Conservation (phyloP, 1,140 invertebrate species). For the Euura saliciscinereae region DNA sequence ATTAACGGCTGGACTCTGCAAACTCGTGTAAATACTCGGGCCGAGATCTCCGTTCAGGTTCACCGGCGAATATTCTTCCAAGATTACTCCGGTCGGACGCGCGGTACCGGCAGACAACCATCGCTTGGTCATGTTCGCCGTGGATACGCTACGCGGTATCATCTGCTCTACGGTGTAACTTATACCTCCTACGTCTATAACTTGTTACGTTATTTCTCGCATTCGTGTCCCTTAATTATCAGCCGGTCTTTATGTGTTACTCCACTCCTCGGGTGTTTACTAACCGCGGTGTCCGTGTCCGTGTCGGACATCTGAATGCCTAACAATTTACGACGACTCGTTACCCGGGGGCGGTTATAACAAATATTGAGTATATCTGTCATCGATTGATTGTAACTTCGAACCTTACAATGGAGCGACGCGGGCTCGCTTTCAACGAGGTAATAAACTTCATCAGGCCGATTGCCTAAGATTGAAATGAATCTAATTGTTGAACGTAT, state of each 20-base stretch:
- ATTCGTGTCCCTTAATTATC: slow-evolving; percentile 10
- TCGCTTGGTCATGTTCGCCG: slow-evolving; percentile 2
- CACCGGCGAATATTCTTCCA: not conserved
- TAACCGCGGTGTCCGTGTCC: not conserved
- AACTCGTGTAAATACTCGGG: not conserved
- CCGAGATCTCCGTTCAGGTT: not conserved
- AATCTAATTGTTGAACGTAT: not conserved
- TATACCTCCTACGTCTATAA: not conserved
- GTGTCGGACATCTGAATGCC: not conserved
- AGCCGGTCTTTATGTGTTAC: slow-evolving; percentile 4
- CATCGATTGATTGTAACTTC: no score
- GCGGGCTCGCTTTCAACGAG: no score
- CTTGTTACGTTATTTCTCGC: not conserved
- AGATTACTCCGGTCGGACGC: not conserved
- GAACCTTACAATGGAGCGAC: no score
- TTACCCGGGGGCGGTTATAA: no score
- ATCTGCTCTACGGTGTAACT: not conserved
- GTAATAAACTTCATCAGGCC: not conserved
- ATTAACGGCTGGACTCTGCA: not conserved
- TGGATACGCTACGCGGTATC: slow-evolving; percentile 6
- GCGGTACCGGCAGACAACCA: not conserved
- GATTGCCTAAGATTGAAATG: not conserved
- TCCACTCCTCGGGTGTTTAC: slow-evolving; percentile 9
- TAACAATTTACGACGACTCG: no score
- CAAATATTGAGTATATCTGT: no score